Base-by-base conservation (phyloP, 2,797 vertebrate genomes). In the Gambusia yucatana region DNA sequence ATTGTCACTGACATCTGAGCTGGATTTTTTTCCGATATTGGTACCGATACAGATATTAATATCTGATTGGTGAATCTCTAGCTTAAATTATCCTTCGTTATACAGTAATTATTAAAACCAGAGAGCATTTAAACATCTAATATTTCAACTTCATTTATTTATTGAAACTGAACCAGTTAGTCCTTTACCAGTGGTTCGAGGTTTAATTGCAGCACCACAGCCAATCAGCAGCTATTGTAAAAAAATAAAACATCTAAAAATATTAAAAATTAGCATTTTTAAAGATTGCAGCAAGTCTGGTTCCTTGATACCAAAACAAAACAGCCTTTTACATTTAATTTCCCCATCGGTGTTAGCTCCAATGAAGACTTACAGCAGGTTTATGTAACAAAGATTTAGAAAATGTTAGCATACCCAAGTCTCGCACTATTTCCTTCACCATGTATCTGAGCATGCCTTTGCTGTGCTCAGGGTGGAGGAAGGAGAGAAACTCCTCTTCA, bases 401-500 rank as follows among this genome's bases (percentile, higher is more conserved):
- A 3, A 6, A 4, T 2, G 13, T 11, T 61, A 30, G 44, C 0
- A 1, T 94, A 99, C 98, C 98, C 39, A 99, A 87, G 91, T 99
- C 98, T 1, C 97, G 93, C 41, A 99, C 94, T 0, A 99, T 99
- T 94, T 99, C 98, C 88, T 97, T 98, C 77, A 98, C 98, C 98
- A 99, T 99, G 93, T 98, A 99, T 63, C 96, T 96, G 73, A 99
- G 96, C 98, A 98, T 99, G 7, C 98, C 98, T 2, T 93, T 93
- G 92, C 98, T 99, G 89, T 99, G 98, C 92, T 99, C 98, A 0
- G 98, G 98, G 71, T 99, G 98, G 0, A 99, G 96, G 87, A 99
- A 99, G 0, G 97, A 97, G 80, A 99, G 93, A 92, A 99, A 99
- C 84, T 99, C 98, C 0, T 98, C 94, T 87, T 99, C 97, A 0